Percentiles rank a stretch among this genome's conserved stretches.
Evolutionary conservation across 2,113 vertebrate species (phyloP).

Genomic region (Dipodomys ordii): DNA sequence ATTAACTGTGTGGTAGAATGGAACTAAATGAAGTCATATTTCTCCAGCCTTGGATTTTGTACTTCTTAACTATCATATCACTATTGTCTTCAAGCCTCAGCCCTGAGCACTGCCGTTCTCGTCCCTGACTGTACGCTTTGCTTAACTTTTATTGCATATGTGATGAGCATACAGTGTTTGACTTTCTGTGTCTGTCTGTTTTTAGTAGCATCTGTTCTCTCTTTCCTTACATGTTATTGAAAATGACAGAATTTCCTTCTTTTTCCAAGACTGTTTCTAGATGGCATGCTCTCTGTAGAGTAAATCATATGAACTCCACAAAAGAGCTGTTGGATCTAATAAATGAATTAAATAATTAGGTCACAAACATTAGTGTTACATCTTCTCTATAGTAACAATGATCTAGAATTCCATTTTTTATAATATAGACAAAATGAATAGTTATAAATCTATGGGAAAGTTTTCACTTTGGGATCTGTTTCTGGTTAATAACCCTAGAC

Average conservation of each 20-base stretch:
- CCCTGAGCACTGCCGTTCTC: background rate
- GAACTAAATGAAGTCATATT: background rate
- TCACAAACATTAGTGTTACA: background rate
- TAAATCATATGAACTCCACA: background rate
- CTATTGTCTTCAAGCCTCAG: rapidly evolving
- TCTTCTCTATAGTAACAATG: background rate
- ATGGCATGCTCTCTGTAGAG: background rate
- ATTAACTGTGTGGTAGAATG: background rate
- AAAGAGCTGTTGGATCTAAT: background rate
- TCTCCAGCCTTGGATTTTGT: background rate
- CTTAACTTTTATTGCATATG: background rate
- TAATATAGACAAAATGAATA: conserved; percentile 38
- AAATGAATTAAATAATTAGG: background rate
- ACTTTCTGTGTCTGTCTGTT: background rate
- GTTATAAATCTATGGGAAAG: background rate
- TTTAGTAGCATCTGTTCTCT: background rate
- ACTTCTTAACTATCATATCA: background rate
- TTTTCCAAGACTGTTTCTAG: background rate
- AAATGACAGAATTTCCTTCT: background rate
- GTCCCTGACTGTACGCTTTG: too few species aligned
- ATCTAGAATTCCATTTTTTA: conserved; percentile 10
- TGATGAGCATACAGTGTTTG: background rate
- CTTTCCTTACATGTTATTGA: background rate
- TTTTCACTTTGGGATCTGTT: background rate
- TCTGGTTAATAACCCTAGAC: background rate